A percentile compares a stretch with the other conserved stretches of the same genome.
These are phyloP conservation scores for Ophiodon elongatus DNA, from an alignment of 2,113 vertebrate species.

Conservation along the genomic window DNA sequence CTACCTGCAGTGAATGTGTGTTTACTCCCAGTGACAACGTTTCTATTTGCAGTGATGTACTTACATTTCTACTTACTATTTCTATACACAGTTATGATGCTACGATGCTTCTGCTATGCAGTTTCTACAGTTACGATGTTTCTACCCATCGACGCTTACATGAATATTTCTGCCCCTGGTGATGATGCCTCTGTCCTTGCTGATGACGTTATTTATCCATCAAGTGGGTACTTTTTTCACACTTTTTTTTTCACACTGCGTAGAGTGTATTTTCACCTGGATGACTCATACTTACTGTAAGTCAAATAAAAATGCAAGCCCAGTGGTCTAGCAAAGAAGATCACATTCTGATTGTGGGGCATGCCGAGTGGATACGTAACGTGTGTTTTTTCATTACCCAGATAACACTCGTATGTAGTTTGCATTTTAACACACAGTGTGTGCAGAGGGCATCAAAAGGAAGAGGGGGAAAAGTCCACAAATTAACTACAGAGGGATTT, in stretches of 20 bases:
- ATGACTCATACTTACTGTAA: constrained; percentile 30
- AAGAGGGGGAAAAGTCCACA: background rate
- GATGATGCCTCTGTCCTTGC: background rate
- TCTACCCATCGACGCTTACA: constrained; percentile 6
- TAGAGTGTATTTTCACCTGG: constrained; percentile 11
- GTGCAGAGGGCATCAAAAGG: background rate
- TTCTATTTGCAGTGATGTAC: constrained; percentile 11
- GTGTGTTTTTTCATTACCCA: background rate
- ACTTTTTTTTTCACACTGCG: background rate
- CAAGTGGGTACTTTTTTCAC: background rate
- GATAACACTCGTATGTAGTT: background rate
- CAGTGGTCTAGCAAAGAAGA: background rate
- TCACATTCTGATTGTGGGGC: background rate
- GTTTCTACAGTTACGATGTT: background rate
- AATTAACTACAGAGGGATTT: constrained; percentile 8
- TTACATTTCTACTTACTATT: constrained; percentile 1
- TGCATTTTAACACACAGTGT: background rate
- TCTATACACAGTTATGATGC: background rate
- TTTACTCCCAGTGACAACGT: background rate
- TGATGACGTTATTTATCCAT: background rate
- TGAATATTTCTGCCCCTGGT: background rate
- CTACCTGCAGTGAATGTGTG: background rate
- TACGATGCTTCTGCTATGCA: background rate
- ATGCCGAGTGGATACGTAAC: background rate
- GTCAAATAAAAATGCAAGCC: constrained; percentile 6